Conservation (phyloP, 2,113 vertebrate genomes). For the Gopherus flavomarginatus region DNA sequence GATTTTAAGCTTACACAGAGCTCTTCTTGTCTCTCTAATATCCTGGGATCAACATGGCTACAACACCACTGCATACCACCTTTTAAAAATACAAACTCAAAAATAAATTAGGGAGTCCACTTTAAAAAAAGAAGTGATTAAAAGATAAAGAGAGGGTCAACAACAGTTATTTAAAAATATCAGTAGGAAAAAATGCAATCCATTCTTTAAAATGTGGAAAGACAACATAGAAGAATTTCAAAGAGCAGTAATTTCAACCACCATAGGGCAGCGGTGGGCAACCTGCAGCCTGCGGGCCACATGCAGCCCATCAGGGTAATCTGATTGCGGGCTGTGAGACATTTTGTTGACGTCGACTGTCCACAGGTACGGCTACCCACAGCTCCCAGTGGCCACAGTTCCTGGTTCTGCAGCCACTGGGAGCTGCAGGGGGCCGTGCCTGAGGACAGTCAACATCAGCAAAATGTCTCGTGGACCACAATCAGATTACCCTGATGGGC, state of each 20-base stretch:
- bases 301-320: too few relatives aligned
- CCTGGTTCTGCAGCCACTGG: too few relatives aligned
- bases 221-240: neutral
- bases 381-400: too few relatives aligned
- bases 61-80: neutral
- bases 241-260: neutral
- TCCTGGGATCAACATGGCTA: neutral
- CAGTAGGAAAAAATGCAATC: neutral
- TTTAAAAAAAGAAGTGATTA: neutral
- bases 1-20: neutral
- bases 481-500: too few relatives aligned
- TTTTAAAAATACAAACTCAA: neutral
- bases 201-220: neutral
- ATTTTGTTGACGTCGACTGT: too few relatives aligned
- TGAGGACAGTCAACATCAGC: too few relatives aligned
- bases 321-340: too few relatives aligned
- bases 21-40: neutral
- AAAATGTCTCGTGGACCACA: too few relatives aligned
- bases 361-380: too few relatives aligned
- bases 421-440: too few relatives aligned
- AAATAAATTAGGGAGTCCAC: neutral
- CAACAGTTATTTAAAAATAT: neutral
- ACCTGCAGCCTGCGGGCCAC: too few relatives aligned
- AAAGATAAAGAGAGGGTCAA: neutral
- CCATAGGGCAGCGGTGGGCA: neutral